Conservation (phyloP, 2,113 vertebrate species). For the Xyliphius kryptos region DNA sequence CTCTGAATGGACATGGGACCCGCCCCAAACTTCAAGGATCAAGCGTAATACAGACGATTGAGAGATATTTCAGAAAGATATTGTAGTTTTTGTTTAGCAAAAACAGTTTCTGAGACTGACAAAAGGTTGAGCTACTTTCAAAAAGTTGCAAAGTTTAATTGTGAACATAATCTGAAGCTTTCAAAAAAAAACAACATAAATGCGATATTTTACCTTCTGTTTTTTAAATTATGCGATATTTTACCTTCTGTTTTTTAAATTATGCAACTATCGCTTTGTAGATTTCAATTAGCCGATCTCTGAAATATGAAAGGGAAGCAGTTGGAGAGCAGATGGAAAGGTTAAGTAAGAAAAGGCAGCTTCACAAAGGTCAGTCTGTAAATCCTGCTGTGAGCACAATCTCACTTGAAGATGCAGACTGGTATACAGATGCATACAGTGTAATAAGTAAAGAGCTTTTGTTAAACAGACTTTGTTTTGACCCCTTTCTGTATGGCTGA, state of each 20-base stretch:
- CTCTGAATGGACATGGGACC: no score
- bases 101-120: no score
- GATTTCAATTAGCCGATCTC: conserved; percentile 11
- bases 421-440: neutral
- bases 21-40: no score
- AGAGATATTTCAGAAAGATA: no score
- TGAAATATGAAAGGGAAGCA: conserved; percentile 21
- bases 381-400: conserved; percentile 15
- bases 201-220: neutral
- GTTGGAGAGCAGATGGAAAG: conserved; percentile 23
- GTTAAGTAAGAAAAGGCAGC: conserved; percentile 13
- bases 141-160: no score
- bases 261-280: conserved; percentile 8
- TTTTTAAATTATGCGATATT: conserved; percentile 21
- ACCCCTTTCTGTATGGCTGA: neutral
- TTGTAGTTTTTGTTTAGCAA: no score
- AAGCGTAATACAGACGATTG: no score
- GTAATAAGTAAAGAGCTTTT: neutral
- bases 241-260: conserved; percentile 7
- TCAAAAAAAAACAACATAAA: neutral
- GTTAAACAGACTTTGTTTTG: neutral
- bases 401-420: neutral
- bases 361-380: conserved; percentile 26
- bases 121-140: no score
- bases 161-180: no score